Evolutionary conservation across 2,113 vertebrate species (phyloP).

Genomic region (Oreochromis niloticus): DNA sequence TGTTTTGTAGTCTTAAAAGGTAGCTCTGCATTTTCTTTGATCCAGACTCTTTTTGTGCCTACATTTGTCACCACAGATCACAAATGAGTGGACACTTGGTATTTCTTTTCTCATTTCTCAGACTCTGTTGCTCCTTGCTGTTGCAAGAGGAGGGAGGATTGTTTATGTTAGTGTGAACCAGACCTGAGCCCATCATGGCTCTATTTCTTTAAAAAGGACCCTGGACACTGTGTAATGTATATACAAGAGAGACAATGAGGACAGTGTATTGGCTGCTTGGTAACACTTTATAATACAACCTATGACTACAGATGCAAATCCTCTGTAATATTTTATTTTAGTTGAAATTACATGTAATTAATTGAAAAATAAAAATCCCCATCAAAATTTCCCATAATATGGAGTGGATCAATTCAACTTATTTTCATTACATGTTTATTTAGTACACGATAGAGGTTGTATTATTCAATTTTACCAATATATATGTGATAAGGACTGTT

Average conservation of each 20-base stretch:
- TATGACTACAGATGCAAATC: neutral
- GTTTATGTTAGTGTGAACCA: conserved; percentile 53
- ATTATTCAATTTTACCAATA: neutral
- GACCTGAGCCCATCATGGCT: conserved; percentile 23
- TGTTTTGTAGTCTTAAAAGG: neutral
- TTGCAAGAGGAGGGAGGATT: conserved; percentile 32
- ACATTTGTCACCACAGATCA: conserved; percentile 19
- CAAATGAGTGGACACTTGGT: conserved; percentile 3
- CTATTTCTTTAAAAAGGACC: conserved; percentile 34
- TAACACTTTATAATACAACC: neutral
- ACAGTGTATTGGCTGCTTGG: neutral
- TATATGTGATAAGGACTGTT: neutral
- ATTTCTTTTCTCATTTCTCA: conserved; percentile 15
- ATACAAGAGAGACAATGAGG: conserved; percentile 4
- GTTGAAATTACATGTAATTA: neutral
- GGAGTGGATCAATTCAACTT: neutral
- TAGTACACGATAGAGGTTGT: neutral
- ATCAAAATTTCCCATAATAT: neutral
- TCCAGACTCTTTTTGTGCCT: conserved; percentile 2
- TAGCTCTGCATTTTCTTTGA: conserved; percentile 11
- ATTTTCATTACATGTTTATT: neutral
- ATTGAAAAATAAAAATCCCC: neutral
- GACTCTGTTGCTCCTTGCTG: neutral
- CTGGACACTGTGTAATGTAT: neutral
- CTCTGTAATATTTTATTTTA: neutral